Conservation (phyloP, 2,113 vertebrate species). For the Psephotus haematonotus region DNA sequence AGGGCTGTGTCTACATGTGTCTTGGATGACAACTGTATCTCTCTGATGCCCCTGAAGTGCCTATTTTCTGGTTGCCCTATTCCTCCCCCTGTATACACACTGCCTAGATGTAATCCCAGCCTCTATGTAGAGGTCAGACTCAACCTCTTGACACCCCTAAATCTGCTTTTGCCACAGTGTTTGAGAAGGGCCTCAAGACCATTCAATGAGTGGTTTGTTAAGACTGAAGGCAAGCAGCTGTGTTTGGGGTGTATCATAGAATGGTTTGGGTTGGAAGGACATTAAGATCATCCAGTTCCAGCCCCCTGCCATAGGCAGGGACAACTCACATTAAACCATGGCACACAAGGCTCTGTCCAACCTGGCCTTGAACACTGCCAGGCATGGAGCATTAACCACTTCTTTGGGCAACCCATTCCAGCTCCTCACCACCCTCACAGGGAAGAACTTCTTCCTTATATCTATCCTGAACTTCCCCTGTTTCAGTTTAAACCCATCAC, state of each 20-base stretch:
- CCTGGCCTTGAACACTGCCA: background rate
- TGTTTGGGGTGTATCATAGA: background rate
- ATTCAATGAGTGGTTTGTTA: background rate
- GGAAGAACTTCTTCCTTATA: background rate
- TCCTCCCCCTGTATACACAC: background rate
- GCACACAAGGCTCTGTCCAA: background rate
- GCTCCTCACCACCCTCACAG: background rate
- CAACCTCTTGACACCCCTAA: background rate
- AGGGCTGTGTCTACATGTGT: background rate
- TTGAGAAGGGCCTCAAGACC: background rate
- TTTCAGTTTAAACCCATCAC: background rate
- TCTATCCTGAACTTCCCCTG: background rate
- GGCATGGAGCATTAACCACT: background rate
- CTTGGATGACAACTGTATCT: accelerated
- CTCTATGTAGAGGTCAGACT: background rate
- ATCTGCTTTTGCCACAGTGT: background rate
- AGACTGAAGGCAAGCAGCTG: background rate
- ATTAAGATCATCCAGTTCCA: background rate
- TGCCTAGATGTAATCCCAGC: background rate
- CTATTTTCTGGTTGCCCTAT: background rate
- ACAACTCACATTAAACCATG: background rate
- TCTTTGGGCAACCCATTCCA: background rate
- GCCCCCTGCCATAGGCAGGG: background rate
- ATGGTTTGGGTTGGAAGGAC: background rate
- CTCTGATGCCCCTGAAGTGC: background rate